Evolutionary conservation across 2,113 vertebrate genomes (phyloP).

Genomic region (Lophochroa leadbeateri): DNA sequence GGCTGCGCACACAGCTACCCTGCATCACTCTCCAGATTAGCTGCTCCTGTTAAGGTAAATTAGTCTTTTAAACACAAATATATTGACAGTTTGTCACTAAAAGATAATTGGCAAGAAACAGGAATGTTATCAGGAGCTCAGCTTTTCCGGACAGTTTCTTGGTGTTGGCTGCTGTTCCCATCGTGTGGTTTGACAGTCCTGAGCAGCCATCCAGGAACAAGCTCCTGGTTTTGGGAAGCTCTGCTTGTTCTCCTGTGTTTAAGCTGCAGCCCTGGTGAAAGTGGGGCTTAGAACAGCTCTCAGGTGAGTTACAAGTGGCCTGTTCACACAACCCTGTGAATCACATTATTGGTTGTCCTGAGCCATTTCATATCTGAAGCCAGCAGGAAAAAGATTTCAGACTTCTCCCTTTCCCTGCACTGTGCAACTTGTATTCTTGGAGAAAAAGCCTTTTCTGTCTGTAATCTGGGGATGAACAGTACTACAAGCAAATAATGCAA

Average conservation of each 20-base stretch:
- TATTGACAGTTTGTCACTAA: background rate
- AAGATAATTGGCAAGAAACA: background rate
- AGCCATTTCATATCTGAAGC: background rate
- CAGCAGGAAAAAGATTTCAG: background rate
- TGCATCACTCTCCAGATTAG: background rate
- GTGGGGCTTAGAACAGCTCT: background rate
- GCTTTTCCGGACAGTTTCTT: background rate
- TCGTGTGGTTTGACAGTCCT: background rate
- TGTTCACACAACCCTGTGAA: background rate
- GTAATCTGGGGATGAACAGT: background rate
- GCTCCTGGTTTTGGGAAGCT: background rate
- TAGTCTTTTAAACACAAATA: background rate
- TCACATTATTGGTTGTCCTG: rapidly evolving
- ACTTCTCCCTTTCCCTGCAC: background rate
- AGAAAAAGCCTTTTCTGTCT: background rate
- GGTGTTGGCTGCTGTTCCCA: background rate
- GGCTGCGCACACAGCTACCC: rapidly evolving
- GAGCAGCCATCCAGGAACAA: background rate
- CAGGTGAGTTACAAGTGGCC: rapidly evolving
- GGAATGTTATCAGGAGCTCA: background rate
- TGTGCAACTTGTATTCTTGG: background rate
- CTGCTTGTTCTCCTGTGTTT: background rate
- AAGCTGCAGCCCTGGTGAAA: background rate
- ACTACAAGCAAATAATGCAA: background rate
- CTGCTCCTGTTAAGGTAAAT: background rate